These are phyloP conservation scores for Chiridota heheva DNA, from an alignment of 35 echinoderm and acorn worm species.

Conservation along the genomic window DNA sequence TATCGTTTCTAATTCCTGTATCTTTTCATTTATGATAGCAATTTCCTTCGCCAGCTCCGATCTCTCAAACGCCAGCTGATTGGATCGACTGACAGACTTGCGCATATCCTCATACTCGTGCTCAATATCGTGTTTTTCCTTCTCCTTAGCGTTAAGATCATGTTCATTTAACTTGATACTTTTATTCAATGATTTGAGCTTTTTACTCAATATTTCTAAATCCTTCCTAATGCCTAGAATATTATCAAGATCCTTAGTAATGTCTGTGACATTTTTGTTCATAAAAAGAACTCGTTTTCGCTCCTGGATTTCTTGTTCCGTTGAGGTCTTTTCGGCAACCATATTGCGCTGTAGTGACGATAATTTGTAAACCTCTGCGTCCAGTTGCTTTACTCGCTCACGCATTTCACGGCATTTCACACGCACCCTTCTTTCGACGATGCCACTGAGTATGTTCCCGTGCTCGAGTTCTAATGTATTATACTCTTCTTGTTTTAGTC, in stretches of 20 bases:
- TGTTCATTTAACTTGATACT: constrained; percentile 74
- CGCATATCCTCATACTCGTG: constrained; percentile 66
- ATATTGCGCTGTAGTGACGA: constrained; percentile 44
- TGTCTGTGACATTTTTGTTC: constrained; percentile 73
- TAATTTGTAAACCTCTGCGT: constrained; percentile 71
- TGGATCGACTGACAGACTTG: constrained; percentile 66
- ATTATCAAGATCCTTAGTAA: constrained; percentile 71
- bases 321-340: constrained; percentile 52
- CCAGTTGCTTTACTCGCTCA: constrained; percentile 71
- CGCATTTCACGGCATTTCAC: constrained; percentile 78
- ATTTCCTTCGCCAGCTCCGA: constrained; percentile 86
- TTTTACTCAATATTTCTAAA: constrained; percentile 76
- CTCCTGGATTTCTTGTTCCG: constrained; percentile 79
- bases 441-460: constrained; percentile 65
- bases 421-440: constrained; percentile 89
- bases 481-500: constrained; percentile 94
- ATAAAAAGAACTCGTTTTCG: constrained; percentile 60
- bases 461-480: constrained; percentile 86
- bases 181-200: constrained; percentile 78
- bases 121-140: constrained; percentile 67
- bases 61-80: constrained; percentile 86
- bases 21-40: constrained; percentile 81
- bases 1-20: constrained; percentile 87
- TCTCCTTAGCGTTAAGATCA: constrained; percentile 61
- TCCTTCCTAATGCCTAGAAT: constrained; percentile 83